Percentiles rank a stretch among this genome's conserved stretches.
phyloP scores from a whole-genome alignment of 2,797 vertebrate species.

The Gymnodraco acuticeps region DNA sequence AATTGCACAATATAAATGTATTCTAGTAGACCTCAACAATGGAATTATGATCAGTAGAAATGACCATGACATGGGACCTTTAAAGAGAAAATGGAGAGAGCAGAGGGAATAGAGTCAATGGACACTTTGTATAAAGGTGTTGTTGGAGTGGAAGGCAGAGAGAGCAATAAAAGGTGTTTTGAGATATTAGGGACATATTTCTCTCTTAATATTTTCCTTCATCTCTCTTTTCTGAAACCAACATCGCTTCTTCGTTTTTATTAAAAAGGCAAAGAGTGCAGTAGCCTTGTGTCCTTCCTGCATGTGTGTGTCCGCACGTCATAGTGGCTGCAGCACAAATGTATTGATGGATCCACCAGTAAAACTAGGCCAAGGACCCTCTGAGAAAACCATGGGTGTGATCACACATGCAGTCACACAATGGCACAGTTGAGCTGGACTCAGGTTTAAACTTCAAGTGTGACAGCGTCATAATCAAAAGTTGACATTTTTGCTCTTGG shows the following conservation, averaged over 20 bases:
- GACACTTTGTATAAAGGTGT: no score
- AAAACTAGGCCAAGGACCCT: constrained; percentile 43
- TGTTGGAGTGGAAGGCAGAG: no score
- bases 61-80: no score
- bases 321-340: constrained; percentile 33
- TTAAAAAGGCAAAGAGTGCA: constrained; percentile 43
- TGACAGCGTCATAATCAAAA: background rate
- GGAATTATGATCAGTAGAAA: no score
- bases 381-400: constrained; percentile 29
- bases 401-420: constrained; percentile 21
- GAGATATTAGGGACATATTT: constrained; percentile 34
- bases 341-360: constrained; percentile 68
- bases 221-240: constrained; percentile 30
- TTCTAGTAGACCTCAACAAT: no score
- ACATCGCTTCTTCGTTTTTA: constrained; percentile 22
- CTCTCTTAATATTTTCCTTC: background rate
- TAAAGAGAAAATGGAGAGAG: no score
- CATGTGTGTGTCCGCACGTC: constrained; percentile 15
- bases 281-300: constrained; percentile 36
- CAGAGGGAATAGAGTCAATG: no score
- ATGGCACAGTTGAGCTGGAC: constrained; percentile 15
- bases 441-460: background rate
- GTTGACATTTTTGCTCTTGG: background rate
- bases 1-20: no score
- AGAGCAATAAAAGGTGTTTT: constrained; percentile 3